These are phyloP conservation scores for Ptychodera flava DNA, from an alignment of 35 echinoderm and acorn worm genomes.

Conservation along the genomic window DNA sequence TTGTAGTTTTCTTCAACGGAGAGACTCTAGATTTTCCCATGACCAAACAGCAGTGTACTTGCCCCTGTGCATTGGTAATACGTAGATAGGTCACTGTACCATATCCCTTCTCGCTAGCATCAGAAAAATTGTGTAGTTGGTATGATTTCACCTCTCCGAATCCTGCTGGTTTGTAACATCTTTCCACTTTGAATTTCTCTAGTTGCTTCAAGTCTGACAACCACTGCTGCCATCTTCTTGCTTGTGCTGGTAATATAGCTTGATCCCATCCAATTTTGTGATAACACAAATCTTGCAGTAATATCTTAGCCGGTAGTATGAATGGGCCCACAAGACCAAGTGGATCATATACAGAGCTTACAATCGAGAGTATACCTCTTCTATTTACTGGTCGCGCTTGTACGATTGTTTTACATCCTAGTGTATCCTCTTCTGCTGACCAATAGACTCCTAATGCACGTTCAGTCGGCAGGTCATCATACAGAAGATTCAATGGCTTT, in stretches of 20 bases:
- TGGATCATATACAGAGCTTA: constrained; percentile 44
- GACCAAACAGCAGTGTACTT: constrained; percentile 24
- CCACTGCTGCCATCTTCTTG: constrained; percentile 35
- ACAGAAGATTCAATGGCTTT: constrained; percentile 31
- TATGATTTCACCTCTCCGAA: constrained; percentile 12
- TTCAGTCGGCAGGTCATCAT: constrained; percentile 31
- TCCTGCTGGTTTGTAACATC: constrained; percentile 12
- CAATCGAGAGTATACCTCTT: constrained; percentile 36
- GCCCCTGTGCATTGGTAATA: constrained; percentile 13
- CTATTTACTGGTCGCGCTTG: constrained; percentile 38
- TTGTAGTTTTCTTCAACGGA: constrained; percentile 35
- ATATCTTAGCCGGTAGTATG: constrained; percentile 25
- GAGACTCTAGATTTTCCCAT: constrained; percentile 24
- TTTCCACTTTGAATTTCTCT: constrained; percentile 25
- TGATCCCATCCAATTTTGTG: constrained; percentile 55
- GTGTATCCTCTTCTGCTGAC: constrained; percentile 37
- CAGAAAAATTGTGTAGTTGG: constrained; percentile 62
- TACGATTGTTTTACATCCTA: not conserved
- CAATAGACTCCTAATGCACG: constrained; percentile 36
- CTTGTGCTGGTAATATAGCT: constrained; percentile 7
- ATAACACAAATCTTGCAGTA: constrained; percentile 34
- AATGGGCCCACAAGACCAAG: constrained; percentile 31
- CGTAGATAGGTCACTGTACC: constrained; percentile 29
- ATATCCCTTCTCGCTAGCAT: constrained; percentile 54
- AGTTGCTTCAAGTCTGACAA: constrained; percentile 7